Conservation (phyloP, 2,797 vertebrate species). For the Sebastes matsubarae region DNA sequence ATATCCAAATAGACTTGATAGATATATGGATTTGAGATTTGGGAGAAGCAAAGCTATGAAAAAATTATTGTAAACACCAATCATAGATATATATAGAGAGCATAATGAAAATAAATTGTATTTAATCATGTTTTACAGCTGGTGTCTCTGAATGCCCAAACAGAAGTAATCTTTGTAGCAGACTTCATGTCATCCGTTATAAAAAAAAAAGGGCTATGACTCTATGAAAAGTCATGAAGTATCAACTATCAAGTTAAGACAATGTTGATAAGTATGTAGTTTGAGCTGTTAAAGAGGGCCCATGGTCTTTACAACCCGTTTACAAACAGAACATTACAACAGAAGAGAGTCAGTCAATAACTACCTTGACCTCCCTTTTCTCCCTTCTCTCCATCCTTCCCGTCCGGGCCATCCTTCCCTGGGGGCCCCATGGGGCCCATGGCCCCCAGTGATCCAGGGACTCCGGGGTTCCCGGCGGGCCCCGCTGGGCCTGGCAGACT, state of each 20-base stretch:
- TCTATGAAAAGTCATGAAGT: background rate
- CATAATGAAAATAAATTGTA: background rate
- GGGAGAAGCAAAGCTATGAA: background rate
- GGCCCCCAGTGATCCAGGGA: slow-evolving; percentile 83
- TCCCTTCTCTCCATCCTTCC: slow-evolving; percentile 89
- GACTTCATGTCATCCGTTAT: background rate
- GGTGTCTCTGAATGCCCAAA: background rate
- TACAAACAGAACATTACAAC: background rate
- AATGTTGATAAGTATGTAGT: background rate
- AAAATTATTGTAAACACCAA: background rate
- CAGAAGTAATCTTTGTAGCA: background rate
- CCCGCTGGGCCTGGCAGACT: slow-evolving; percentile 91
- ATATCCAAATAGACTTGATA: background rate
- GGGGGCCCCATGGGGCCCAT: slow-evolving; percentile 91
- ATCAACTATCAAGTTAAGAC: background rate
- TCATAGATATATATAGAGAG: background rate
- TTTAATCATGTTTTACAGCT: background rate
- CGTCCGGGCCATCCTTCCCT: slow-evolving; percentile 92
- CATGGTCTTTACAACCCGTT: background rate
- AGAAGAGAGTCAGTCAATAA: background rate
- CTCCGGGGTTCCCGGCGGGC: slow-evolving; percentile 86
- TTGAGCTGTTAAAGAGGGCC: background rate
- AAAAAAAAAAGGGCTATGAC: background rate
- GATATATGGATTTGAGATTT: background rate
- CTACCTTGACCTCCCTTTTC: slow-evolving; percentile 87